Conservation (phyloP, 2,797 vertebrate species). For the Poeciliopsis paucimaculata region DNA sequence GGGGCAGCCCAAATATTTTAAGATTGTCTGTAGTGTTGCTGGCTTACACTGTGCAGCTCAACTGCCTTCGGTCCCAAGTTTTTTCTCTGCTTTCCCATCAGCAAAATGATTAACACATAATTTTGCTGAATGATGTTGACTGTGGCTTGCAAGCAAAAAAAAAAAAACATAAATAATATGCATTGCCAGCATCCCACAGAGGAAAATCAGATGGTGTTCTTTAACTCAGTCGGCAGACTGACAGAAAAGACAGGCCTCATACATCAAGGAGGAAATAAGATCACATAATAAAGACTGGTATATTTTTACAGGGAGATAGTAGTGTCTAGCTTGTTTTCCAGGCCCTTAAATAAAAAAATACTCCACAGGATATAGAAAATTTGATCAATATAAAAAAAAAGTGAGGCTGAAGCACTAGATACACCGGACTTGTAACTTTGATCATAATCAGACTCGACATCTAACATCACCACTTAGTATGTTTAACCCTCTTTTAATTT, state of each 20-base stretch:
- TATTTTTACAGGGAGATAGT: conserved; percentile 42
- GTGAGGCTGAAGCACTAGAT: conserved; percentile 5
- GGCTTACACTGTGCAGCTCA: conserved; percentile 24
- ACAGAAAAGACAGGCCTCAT: conserved; percentile 64
- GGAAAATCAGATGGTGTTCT: conserved; percentile 64
- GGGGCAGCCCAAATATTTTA: conserved; percentile 39
- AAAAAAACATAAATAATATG: conserved; percentile 66
- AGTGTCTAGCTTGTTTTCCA: conserved; percentile 35
- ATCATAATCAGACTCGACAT: conserved; percentile 40
- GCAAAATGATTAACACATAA: conserved; percentile 61
- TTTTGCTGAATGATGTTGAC: conserved; percentile 65
- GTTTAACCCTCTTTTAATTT: conserved; percentile 17
- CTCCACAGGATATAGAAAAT: conserved; percentile 14
- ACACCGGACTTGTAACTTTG: conserved; percentile 13
- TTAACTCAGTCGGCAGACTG: conserved; percentile 67
- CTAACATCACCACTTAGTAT: conserved; percentile 36
- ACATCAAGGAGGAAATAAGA: conserved; percentile 44
- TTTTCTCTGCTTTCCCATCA: conserved; percentile 57
- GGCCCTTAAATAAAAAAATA: conserved; percentile 14
- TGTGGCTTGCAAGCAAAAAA: conserved; percentile 45
- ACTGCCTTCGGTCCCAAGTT: conserved; percentile 26
- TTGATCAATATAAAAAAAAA: conserved; percentile 17
- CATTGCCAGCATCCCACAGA: conserved; percentile 56
- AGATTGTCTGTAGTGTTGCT: conserved; percentile 34
- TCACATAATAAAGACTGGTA: conserved; percentile 37